Conservation (phyloP, 2,797 vertebrate species). For the Gallinago solitaria region DNA sequence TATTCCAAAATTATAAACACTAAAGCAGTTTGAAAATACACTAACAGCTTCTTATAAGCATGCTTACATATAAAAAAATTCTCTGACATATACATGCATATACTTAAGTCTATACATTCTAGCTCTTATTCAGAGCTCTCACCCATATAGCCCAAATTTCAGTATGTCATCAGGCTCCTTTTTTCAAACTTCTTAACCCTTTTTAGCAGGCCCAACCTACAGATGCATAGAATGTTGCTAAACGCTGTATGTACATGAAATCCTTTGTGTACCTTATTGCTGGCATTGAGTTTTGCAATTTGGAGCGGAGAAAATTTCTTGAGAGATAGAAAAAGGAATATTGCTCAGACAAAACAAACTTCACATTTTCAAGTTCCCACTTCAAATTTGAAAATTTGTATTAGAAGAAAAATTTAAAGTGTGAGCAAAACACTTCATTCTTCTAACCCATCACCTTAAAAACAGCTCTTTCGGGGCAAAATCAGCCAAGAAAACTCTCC, state of each 20-base stretch:
- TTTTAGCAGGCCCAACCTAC: not conserved
- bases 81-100: not conserved
- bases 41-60: not conserved
- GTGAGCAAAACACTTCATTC: not conserved
- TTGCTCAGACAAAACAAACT: not conserved
- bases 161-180: not conserved
- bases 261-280: not conserved
- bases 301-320: not conserved
- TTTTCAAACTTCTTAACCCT: not conserved
- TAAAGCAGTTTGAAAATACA: not conserved
- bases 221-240: not conserved
- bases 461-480: not conserved
- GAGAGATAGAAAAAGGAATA: not conserved
- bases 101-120: not conserved
- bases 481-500: not conserved
- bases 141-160: not conserved
- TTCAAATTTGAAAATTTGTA: not conserved
- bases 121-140: not conserved
- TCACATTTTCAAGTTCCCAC: not conserved
- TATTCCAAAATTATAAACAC: not conserved
- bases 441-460: not conserved
- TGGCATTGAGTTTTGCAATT: not conserved
- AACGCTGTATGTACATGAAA: fast-evolving
- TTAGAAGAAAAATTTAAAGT: not conserved
- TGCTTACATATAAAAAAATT: not conserved